Conservation (phyloP, 2,888 invertebrate genomes). For the Teinopalpus imperialis region DNA sequence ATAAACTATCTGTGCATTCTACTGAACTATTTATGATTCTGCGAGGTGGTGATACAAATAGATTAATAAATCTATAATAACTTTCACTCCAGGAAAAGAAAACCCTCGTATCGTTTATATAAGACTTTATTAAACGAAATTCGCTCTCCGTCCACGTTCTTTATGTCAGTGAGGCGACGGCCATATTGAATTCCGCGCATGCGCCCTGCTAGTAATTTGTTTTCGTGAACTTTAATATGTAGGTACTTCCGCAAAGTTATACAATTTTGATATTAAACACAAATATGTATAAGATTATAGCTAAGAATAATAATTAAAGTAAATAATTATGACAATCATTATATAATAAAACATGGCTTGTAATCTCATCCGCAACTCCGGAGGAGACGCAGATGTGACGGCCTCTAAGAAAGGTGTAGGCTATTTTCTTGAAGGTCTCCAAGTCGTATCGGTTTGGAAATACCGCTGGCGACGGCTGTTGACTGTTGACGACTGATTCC, state of each 20-base stretch:
- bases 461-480: too few species aligned
- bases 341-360: too few species aligned
- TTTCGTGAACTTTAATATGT: neutral
- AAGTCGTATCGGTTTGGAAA: too few species aligned
- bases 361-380: too few species aligned
- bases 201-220: constrained; percentile 26
- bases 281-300: neutral
- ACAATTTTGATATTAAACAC: constrained; percentile 17
- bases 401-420: too few species aligned
- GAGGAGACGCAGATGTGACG: too few species aligned
- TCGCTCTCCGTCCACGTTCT: constrained; percentile 60
- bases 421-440: too few species aligned
- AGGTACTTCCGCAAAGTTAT: constrained; percentile 12
- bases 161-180: constrained; percentile 32
- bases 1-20: too few species aligned
- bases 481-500: too few species aligned
- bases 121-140: constrained; percentile 66
- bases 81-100: constrained; percentile 51
- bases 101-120: constrained; percentile 52
- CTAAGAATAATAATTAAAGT: too few species aligned
- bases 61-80: neutral
- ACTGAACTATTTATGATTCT: too few species aligned
- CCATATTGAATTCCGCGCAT: constrained; percentile 43
- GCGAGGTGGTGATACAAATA: neutral
- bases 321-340: too few species aligned